phyloP scores from a whole-genome alignment of 2,797 vertebrate species.

The Thunnus albacares region DNA sequence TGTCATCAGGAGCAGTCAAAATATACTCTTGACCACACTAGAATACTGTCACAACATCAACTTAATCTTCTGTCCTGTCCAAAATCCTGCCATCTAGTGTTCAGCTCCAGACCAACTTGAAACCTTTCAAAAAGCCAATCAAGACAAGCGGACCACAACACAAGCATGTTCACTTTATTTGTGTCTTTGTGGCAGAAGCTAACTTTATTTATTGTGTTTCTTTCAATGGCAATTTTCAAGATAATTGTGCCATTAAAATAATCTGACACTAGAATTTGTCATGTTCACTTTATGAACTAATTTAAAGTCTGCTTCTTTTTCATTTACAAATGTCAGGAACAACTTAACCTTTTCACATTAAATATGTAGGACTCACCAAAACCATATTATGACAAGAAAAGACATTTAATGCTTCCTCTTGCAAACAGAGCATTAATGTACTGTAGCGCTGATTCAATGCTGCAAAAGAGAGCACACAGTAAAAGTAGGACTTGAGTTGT shows the following conservation, averaged over 20 bases:
- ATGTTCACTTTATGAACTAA: background rate
- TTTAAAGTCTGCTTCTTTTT: background rate
- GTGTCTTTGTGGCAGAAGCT: background rate
- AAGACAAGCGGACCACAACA: background rate
- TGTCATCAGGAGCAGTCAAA: conserved; percentile 2
- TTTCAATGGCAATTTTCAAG: background rate
- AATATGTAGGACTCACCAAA: background rate
- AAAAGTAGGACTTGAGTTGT: conserved; percentile 12
- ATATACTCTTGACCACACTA: background rate
- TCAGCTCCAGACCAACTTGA: background rate
- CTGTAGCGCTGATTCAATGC: background rate
- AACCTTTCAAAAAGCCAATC: background rate
- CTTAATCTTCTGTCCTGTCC: background rate
- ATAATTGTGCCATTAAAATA: background rate
- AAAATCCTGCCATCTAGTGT: conserved; percentile 4
- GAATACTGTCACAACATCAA: conserved; percentile 1
- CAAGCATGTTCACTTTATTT: background rate
- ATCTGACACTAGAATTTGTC: background rate
- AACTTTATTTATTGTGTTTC: background rate
- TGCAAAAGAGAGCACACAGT: conserved; percentile 4
- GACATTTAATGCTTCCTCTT: background rate
- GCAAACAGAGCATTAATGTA: conserved; percentile 6
- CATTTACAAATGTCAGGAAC: background rate
- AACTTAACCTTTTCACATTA: background rate
- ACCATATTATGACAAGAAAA: background rate